A percentile compares a stretch with the other conserved stretches of the same genome.
phyloP scores from a whole-genome alignment of 2,797 vertebrate species.

The Leontopithecus rosalia region DNA sequence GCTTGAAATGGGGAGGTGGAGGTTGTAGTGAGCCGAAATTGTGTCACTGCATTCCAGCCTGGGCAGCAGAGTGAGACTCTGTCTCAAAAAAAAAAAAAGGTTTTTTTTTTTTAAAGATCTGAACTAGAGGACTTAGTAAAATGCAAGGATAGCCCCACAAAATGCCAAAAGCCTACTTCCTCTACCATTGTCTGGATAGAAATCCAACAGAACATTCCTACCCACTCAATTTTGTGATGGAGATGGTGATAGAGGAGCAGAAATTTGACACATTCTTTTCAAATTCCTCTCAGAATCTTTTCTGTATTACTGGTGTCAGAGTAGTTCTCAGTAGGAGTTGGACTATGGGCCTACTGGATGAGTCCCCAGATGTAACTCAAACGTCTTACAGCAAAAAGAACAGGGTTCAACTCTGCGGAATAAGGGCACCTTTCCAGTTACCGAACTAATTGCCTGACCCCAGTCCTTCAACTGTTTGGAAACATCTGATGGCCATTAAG shows the following conservation, averaged over 20 bases:
- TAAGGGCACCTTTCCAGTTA: not conserved
- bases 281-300: not conserved
- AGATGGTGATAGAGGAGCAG: not conserved
- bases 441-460: not conserved
- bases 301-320: not conserved
- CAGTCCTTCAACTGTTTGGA: conserved; percentile 28
- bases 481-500: conserved; percentile 49
- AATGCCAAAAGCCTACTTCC: conserved; percentile 1
- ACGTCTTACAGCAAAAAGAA: conserved; percentile 47
- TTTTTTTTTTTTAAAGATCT: not conserved
- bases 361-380: not conserved
- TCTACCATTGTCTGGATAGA: not conserved
- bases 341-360: not conserved
- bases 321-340: not conserved
- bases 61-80: too few species aligned
- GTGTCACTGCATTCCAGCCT: not conserved
- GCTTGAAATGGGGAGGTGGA: not conserved
- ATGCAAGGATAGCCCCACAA: not conserved
- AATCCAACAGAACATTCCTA: not conserved
- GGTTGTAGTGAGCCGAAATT: too few species aligned
- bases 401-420: not conserved
- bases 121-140: conserved; percentile 41
- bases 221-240: not conserved
- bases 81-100: too few species aligned
- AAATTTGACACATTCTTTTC: conserved; percentile 43